phyloP scores from a whole-genome alignment of 2,797 vertebrate species.

The Cottoperca gobio region DNA sequence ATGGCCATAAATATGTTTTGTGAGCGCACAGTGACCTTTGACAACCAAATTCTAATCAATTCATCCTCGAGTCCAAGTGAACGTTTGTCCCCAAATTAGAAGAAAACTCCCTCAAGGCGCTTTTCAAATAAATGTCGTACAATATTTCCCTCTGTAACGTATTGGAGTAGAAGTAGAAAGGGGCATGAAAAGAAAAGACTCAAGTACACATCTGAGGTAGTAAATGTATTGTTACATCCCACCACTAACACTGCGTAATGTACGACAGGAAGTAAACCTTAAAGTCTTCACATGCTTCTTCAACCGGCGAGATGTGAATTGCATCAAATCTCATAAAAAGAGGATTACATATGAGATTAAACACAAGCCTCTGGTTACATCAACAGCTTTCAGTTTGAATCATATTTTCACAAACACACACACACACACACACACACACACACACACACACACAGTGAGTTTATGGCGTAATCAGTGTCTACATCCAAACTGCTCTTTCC shows the following conservation, averaged over 20 bases:
- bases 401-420: conserved; percentile 31
- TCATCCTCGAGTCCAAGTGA: too few species aligned
- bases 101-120: too few species aligned
- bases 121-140: background rate
- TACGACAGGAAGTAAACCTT: background rate
- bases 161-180: background rate
- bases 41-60: too few species aligned
- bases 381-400: conserved; percentile 60
- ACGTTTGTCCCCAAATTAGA: too few species aligned
- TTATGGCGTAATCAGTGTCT: conserved; percentile 60
- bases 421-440: conserved; percentile 20
- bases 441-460: conserved; percentile 10
- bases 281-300: conserved; percentile 1
- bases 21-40: too few species aligned
- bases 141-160: background rate
- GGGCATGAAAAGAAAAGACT: too few species aligned
- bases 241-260: too few species aligned
- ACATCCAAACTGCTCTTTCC: conserved; percentile 50
- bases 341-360: conserved; percentile 74
- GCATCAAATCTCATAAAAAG: conserved; percentile 61
- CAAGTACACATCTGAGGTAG: too few species aligned
- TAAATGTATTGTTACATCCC: too few species aligned
- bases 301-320: conserved; percentile 17
- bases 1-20: too few species aligned
- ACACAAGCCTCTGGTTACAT: conserved; percentile 61